phyloP scores from a whole-genome alignment of 2,888 invertebrate genomes.

The Parnassius orleans region DNA sequence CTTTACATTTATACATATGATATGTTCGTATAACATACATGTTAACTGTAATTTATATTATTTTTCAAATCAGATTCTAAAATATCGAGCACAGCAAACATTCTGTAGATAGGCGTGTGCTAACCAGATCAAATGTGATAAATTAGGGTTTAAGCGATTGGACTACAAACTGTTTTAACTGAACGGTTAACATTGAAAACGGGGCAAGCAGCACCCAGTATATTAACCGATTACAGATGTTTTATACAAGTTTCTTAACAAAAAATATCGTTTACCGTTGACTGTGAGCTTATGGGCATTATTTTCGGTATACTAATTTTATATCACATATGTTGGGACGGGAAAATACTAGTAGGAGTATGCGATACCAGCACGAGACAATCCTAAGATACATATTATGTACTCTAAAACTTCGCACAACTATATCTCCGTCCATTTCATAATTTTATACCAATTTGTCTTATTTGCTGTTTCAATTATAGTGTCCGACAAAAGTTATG shows the following conservation, averaged over 20 bases:
- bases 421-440: constrained; percentile 69
- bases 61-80: constrained; percentile 64
- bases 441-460: constrained; percentile 14
- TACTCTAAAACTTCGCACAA: constrained; percentile 61
- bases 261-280: constrained; percentile 45
- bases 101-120: constrained; percentile 72
- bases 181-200: constrained; percentile 2
- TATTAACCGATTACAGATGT: constrained; percentile 5
- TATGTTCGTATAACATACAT: constrained; percentile 71
- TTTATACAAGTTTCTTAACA: constrained; percentile 24
- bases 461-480: constrained; percentile 11
- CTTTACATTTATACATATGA: constrained; percentile 58
- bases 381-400: constrained; percentile 35
- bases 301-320: constrained; percentile 50
- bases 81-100: constrained; percentile 66
- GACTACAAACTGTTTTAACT: constrained; percentile 29
- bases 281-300: constrained; percentile 68
- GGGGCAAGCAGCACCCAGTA: constrained; percentile 4
- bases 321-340: constrained; percentile 33
- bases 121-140: constrained; percentile 78
- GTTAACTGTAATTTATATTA: constrained; percentile 58
- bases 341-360: constrained; percentile 32
- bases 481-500: constrained; percentile 11
- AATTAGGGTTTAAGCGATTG: constrained; percentile 68
- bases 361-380: constrained; percentile 22